Evolutionary conservation across 1,140 invertebrate genomes (phyloP), one percentile per base, ranked within the genome.

Genomic region (Tachypleus tridentatus): DNA sequence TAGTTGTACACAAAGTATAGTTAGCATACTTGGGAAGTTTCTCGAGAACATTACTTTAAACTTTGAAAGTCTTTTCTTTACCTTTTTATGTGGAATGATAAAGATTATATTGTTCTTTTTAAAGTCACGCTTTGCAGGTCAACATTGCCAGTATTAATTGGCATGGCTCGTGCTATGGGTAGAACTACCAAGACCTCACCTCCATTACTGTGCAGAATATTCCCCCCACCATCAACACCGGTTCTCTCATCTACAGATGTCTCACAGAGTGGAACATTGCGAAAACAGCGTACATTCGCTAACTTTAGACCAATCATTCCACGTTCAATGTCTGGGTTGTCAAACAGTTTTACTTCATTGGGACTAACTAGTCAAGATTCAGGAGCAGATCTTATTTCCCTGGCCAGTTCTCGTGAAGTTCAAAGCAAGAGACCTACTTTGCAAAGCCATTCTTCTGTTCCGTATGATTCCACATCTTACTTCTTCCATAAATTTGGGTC

Each of bases 401-500:
- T 67, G 4, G 29, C 53, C 5, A 51, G 62, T 9, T 53, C 47
- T 29, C 57, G 51, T 60, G 66, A 59, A 51, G 49, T 54, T 5
- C 61, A 53, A 51, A 63, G 58, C 61, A 73, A 72, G 47, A 68
- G 67, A 54, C 67, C 63, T 51, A 71, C 71, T 3, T 57, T 73
- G 48, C 67, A 72, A 56, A 73, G 73, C 50, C 75, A 77, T 61
- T 65, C 76, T 53, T 77, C 77, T 5, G 72, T 77, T 11, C 73
- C 77, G 1, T 88, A 88, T 70, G 89, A 94, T 77, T 84, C 88
- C 3, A 85, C 85, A 0, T 86, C 84, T 7, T 88, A 93, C 74
- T 94, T 93, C 76, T 97, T 97, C 72, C 85, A 87, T 60, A 91
- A 92, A 72, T 91, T 89, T 73, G 93, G 93, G 29, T 95, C 93